Base-by-base conservation (phyloP, 2,888 invertebrate species). In the Muschampia plurimacula region DNA sequence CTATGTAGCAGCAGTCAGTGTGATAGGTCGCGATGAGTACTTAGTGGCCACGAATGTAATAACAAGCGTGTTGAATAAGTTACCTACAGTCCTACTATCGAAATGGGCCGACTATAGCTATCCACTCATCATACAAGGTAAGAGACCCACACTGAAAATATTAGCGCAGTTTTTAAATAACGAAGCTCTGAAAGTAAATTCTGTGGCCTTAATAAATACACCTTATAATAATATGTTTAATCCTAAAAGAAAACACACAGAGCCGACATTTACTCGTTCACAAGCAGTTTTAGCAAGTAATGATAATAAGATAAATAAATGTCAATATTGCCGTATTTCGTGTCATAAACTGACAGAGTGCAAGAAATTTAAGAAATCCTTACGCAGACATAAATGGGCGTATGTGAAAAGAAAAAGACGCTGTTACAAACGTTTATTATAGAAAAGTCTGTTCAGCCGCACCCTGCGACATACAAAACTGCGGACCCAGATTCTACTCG, bases 71-170 rank as follows among this genome's bases (percentile, higher is more conserved):
- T 28, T 64, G 12, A 64, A 41, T 44, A 65, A 65, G 28, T 46
- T 65, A n/a, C 65, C 59, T 32, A 59, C 28, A 59, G 12, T 59
- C 12, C 28, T 59, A 5, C 9, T 59, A 59, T 65, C 64, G 6
- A 65, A 65, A 49, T 65, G 65, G 49, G 32, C 46, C 13, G 65
- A 65, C 28, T 49, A 49, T 8, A 22, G 32, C 6, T 28, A 46
- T 65, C 9, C 28, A 32, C 65, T 44, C 15, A 63, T 32, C 60
- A 60, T n/a, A 36, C 60, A n/a, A 36, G 41, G 9, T 10, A 13
- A 44, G 41, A 63, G 32, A 63, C 52, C 52, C 9, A 55, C 52
- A 22, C 22, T 63, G 22, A 41, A 64, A 28, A 12, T 4, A 7
- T 46, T 64, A 46, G 22, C 22, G 32, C 32, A 32, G 6, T 36